These are phyloP conservation scores for Drosophila basisetae DNA, from an alignment of 2,888 invertebrate genomes.

Conservation along the genomic window DNA sequence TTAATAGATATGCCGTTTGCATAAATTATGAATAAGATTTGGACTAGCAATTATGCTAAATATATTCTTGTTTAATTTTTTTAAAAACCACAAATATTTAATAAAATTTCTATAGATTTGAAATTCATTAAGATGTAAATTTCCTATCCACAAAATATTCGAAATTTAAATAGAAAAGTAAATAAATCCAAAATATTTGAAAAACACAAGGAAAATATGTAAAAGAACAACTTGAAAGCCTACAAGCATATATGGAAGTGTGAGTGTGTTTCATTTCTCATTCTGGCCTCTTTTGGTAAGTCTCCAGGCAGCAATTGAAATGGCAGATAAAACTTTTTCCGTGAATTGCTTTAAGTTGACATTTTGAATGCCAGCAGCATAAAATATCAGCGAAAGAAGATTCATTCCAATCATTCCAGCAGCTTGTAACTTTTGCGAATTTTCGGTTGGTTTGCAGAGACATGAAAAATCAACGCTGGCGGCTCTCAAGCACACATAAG, in stretches of 20 bases:
- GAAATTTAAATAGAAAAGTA: background rate
- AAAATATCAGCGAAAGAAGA: conserved; percentile 5
- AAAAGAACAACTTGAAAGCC: conserved; percentile 16
- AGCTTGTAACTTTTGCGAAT: conserved; percentile 3
- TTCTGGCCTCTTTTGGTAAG: conserved; percentile 1
- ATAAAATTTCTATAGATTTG: background rate
- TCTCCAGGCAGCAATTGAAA: conserved; percentile 56
- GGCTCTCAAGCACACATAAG: conserved; percentile 12
- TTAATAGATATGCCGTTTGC: background rate
- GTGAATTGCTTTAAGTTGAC: conserved; percentile 29
- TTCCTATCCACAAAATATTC: background rate
- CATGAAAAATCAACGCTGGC: conserved; percentile 44
- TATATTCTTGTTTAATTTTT: background rate
- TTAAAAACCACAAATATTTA: background rate
- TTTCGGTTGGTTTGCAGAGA: conserved; percentile 16
- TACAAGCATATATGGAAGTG: background rate
- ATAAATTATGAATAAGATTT: background rate
- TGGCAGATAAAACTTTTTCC: conserved; percentile 50
- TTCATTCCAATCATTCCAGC: background rate
- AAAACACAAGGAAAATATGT: conserved; percentile 8
- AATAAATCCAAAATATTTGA: conserved; percentile 23
- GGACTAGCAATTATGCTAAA: background rate
- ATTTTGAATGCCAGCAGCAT: conserved; percentile 33
- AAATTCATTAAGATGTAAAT: background rate
- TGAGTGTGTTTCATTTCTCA: background rate